Evolutionary conservation across 1,140 invertebrate species (phyloP).

Genomic region (fruit fly (Drosophila melanogaster)): Release_6_plus_ISO1_MT NT_037436.4:20957001-20957500

Average conservation of each 20-base stretch:
- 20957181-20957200: not conserved
- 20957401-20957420: slow-evolving; percentile 93
- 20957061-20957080: slow-evolving; percentile 5
- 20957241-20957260: slow-evolving; percentile 85
- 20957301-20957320: slow-evolving; percentile 91
- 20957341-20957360: slow-evolving; percentile 97
- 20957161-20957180: slow-evolving; percentile 61
- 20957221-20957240: slow-evolving; percentile 28
- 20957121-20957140: slow-evolving; percentile 43
- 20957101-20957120: slow-evolving; percentile 61
- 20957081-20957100: slow-evolving; percentile 41
- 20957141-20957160: slow-evolving; percentile 47
- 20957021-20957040: slow-evolving; percentile 28
- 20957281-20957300: slow-evolving; percentile 89
- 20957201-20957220: not conserved
- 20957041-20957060: not conserved
- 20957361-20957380: slow-evolving; percentile 94
- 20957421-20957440: slow-evolving; percentile 93
- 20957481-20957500: slow-evolving; percentile 92
- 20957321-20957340: slow-evolving; percentile 97
- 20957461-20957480: slow-evolving; percentile 91
- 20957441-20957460: slow-evolving; percentile 95
- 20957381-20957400: slow-evolving; percentile 92
- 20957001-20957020: slow-evolving; percentile 11
- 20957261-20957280: slow-evolving; percentile 89